A percentile compares a stretch with the other conserved stretches of the same genome.
Conservation (phyloP, 2,113 vertebrate species). For the Condylura cristata region DNA sequence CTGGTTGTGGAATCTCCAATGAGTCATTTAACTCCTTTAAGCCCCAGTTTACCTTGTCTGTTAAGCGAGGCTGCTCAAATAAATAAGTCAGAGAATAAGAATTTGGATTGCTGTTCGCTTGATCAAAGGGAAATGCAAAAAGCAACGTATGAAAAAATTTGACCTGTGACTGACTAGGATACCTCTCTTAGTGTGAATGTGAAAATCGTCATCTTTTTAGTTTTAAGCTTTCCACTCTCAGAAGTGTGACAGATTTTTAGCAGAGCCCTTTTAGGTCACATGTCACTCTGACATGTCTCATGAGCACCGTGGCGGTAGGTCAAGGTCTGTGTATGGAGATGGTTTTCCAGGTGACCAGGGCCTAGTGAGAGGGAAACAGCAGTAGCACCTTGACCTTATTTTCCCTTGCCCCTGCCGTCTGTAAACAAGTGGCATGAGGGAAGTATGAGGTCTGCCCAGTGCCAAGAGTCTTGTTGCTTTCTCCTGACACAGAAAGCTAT, state of each 20-base stretch:
- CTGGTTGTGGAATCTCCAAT: not conserved
- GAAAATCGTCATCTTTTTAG: not conserved
- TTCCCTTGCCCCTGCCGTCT: slow-evolving; percentile 28
- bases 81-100: not conserved
- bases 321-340: not conserved
- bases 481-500: slow-evolving; percentile 21
- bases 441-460: slow-evolving; percentile 26
- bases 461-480: slow-evolving; percentile 35
- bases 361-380: not conserved
- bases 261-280: not conserved
- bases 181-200: not conserved
- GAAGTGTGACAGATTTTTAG: not conserved
- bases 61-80: not conserved
- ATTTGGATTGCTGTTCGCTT: not conserved
- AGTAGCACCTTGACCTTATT: slow-evolving; percentile 67
- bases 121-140: not conserved
- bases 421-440: slow-evolving; percentile 63
- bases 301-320: not conserved
- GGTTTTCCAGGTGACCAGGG: slow-evolving; percentile 27
- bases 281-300: not conserved
- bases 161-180: not conserved
- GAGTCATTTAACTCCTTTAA: not conserved
- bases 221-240: not conserved
- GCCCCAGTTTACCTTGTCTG: not conserved
- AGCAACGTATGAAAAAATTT: not conserved